A percentile compares a stretch with the other conserved stretches of the same genome.
Evolutionary conservation across 2,797 vertebrate species (phyloP).

Genomic region (Bradypodion pumilum): DNA sequence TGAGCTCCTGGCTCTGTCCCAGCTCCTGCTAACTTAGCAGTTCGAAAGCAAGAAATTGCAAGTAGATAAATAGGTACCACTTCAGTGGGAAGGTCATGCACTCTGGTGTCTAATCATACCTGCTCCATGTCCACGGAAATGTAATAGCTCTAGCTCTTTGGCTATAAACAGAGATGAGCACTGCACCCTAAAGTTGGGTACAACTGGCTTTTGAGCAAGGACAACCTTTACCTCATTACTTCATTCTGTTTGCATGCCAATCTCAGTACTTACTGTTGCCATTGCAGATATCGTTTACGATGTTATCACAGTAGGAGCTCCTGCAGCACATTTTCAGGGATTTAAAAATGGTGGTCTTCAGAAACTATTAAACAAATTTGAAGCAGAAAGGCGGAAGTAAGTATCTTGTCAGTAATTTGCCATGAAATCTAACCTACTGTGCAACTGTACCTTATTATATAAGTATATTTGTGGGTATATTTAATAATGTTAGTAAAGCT

Average conservation of each 20-base stretch:
- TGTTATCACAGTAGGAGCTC: slow-evolving; percentile 94
- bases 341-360: slow-evolving; percentile 96
- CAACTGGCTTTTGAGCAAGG: no score
- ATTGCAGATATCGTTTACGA: slow-evolving; percentile 90
- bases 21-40: no score
- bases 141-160: no score
- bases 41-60: no score
- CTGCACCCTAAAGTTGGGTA: no score
- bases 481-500: not conserved
- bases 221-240: no score
- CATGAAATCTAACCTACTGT: not conserved
- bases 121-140: no score
- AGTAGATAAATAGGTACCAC: no score
- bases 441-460: not conserved
- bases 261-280: slow-evolving; percentile 48
- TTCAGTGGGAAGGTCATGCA: no score
- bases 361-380: slow-evolving; percentile 90
- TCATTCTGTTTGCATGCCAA: not conserved
- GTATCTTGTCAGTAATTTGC: slow-evolving; percentile 33
- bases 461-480: not conserved
- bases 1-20: no score
- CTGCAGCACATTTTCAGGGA: slow-evolving; percentile 95
- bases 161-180: no score
- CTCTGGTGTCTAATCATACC: no score
- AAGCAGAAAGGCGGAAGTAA: slow-evolving; percentile 95